Percentiles rank a stretch among this genome's conserved stretches.
Conservation (phyloP, 2,797 vertebrate species). For the Sylvia borin region DNA sequence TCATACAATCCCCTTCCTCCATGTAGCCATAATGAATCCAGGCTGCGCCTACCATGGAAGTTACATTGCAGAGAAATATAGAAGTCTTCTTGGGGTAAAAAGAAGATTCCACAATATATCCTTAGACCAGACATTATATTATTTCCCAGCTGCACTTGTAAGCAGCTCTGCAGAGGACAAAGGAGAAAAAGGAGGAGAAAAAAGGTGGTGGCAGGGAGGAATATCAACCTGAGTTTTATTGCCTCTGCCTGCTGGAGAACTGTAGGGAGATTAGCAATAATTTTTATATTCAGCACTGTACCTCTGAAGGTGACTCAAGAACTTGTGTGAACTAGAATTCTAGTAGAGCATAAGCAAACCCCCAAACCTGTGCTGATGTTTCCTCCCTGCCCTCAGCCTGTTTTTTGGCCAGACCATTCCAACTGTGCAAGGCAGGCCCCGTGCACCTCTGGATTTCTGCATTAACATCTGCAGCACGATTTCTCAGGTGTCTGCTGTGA, state of each 20-base stretch:
- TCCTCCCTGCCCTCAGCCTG: neutral
- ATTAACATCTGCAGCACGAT: neutral
- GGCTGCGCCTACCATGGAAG: neutral
- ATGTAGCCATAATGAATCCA: neutral
- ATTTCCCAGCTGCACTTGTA: conserved; percentile 25
- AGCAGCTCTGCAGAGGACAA: conserved; percentile 39
- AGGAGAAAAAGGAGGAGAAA: neutral
- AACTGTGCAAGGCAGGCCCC: neutral
- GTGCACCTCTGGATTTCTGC: neutral
- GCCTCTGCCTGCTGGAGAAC: conserved; percentile 47
- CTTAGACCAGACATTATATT: conserved; percentile 2
- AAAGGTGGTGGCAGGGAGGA: neutral
- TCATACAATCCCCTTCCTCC: neutral
- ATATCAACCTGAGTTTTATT: conserved; percentile 51
- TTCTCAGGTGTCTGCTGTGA: neutral
- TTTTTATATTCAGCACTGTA: conserved; percentile 50
- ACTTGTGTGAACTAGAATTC: neutral
- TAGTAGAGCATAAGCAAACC: neutral
- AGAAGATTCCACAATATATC: conserved; percentile 33
- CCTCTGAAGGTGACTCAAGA: conserved; percentile 59
- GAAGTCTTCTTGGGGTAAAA: conserved; percentile 23
- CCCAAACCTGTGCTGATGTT: neutral
- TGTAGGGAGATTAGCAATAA: conserved; percentile 55
- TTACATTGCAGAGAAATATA: conserved; percentile 33
- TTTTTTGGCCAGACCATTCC: neutral